phyloP scores from a whole-genome alignment of 1,140 invertebrate genomes.

The Drosophila teissieri region DNA sequence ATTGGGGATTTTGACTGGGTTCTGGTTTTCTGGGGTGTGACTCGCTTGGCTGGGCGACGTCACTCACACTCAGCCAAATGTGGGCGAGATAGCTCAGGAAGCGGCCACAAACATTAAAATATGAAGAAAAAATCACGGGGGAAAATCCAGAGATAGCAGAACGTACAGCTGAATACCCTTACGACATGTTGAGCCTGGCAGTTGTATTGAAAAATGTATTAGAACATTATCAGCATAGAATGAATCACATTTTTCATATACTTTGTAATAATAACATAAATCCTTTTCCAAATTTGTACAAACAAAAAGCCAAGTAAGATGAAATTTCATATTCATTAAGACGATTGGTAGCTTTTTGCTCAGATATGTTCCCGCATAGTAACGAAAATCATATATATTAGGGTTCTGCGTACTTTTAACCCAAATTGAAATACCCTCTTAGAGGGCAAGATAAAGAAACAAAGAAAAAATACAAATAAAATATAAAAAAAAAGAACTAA shows the following conservation, averaged over 20 bases:
- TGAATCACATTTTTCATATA: too few relatives aligned
- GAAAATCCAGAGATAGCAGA: background rate
- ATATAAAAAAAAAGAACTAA: background rate
- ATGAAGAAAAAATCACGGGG: background rate
- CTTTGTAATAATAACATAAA: too few relatives aligned
- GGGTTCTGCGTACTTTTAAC: background rate
- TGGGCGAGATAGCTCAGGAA: slow-evolving; percentile 53
- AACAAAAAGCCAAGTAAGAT: too few relatives aligned
- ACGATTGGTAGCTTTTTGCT: too few relatives aligned
- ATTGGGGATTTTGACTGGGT: background rate
- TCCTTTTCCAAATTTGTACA: too few relatives aligned
- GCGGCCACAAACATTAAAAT: slow-evolving; percentile 23
- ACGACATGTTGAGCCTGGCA: too few relatives aligned
- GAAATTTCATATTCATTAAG: too few relatives aligned
- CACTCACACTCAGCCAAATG: slow-evolving; percentile 57
- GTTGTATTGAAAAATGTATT: too few relatives aligned
- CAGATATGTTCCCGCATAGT: too few relatives aligned
- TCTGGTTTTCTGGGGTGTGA: slow-evolving; percentile 29
- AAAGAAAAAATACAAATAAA: background rate
- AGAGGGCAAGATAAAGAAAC: slow-evolving; percentile 22
- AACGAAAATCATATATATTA: background rate
- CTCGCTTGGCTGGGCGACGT: slow-evolving; percentile 56
- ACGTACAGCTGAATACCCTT: slow-evolving; percentile 10
- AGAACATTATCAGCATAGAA: too few relatives aligned
- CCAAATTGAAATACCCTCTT: slow-evolving; percentile 14